Percentiles rank a stretch among this genome's conserved stretches.
phyloP scores from a whole-genome alignment of 2,888 invertebrate genomes.

The Drosophila flavopinicola region DNA sequence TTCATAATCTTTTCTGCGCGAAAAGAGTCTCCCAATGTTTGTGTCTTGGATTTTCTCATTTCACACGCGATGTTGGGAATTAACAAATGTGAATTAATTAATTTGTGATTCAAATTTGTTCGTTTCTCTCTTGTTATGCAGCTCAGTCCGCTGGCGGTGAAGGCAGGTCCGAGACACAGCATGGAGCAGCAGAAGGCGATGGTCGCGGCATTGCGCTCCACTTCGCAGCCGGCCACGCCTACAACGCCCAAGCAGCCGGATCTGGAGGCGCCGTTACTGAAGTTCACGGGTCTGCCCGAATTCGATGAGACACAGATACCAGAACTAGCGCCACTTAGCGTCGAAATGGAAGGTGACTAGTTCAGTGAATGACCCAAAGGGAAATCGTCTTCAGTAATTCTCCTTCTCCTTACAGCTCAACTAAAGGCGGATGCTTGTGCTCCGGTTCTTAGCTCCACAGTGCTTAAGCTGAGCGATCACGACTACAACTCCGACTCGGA shows the following conservation, averaged over 20 bases:
- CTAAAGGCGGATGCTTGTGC: constrained; percentile 21
- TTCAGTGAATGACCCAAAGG: not conserved
- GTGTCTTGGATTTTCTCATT: constrained; percentile 21
- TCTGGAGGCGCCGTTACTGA: constrained; percentile 29
- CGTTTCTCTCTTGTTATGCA: constrained; percentile 31
- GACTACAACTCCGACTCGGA: constrained; percentile 66
- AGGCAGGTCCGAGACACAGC: constrained; percentile 58
- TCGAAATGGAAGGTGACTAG: constrained; percentile 65
- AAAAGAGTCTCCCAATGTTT: constrained; percentile 20
- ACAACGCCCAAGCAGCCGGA: constrained; percentile 30
- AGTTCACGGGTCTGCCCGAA: constrained; percentile 68
- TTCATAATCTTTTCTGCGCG: constrained; percentile 25
- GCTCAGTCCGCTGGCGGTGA: constrained; percentile 74
- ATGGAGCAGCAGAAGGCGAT: constrained; percentile 64
- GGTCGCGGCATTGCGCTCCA: constrained; percentile 46
- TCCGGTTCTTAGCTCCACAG: constrained; percentile 26
- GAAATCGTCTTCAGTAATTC: not conserved
- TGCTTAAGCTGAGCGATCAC: constrained; percentile 29
- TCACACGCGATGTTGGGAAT: constrained; percentile 45
- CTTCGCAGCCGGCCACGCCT: constrained; percentile 35
- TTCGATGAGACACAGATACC: constrained; percentile 79
- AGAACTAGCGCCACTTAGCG: constrained; percentile 60
- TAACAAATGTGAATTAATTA: constrained; percentile 25
- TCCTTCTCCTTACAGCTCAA: constrained; percentile 31
- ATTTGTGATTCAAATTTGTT: constrained; percentile 7